Evolutionary conservation across 2,113 vertebrate genomes (phyloP).

Genomic region (Arizona elegans): DNA sequence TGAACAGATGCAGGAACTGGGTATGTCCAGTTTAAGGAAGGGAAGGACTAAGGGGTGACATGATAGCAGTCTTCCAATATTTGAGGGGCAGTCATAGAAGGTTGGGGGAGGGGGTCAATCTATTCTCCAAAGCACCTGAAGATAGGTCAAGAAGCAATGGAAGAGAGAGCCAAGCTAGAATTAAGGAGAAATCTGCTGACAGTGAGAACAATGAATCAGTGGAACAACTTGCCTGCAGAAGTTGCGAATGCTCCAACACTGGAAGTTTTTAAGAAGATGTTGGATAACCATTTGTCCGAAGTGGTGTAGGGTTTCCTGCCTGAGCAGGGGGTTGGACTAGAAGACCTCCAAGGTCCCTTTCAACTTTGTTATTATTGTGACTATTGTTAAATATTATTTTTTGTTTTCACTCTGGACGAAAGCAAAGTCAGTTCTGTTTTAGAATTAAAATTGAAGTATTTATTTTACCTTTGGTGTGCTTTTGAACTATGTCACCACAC

Average conservation of each 20-base stretch:
- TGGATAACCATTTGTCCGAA: too few relatives aligned
- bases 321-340: neutral
- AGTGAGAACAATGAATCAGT: neutral
- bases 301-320: neutral
- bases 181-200: too few relatives aligned
- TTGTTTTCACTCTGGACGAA: neutral
- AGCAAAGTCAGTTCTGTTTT: neutral
- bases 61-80: neutral
- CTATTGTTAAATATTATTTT: neutral
- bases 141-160: neutral
- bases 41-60: neutral
- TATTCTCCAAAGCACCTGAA: neutral
- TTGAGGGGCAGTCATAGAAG: too few relatives aligned
- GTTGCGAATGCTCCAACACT: neutral
- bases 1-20: neutral
- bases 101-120: neutral
- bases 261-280: neutral
- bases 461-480: neutral
- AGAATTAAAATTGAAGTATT: neutral
- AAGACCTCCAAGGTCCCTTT: neutral
- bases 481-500: neutral
- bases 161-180: too few relatives aligned
- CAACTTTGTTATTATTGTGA: neutral
- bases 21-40: neutral
- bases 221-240: neutral